Percentiles rank a stretch among this genome's conserved stretches.
Conservation (phyloP, 37 sponge, comb jelly and placozoan genomes). For the Diacarnus erythraeanus region DNA sequence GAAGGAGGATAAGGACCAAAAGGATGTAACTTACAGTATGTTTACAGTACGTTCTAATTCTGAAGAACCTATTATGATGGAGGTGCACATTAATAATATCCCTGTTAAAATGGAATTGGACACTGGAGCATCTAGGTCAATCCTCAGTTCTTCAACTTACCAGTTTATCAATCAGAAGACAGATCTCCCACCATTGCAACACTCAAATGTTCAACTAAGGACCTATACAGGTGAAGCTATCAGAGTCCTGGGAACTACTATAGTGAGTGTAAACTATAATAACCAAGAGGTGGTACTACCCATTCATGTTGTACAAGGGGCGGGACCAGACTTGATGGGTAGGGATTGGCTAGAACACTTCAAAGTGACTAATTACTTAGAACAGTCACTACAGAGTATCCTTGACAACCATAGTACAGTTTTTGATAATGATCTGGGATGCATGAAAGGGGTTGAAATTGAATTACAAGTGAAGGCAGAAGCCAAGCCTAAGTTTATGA, state of each 20-base stretch:
- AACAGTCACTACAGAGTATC: neutral
- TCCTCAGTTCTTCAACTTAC: neutral
- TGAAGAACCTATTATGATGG: neutral
- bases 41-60: neutral
- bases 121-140: constrained; percentile 1
- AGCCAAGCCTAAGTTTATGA: constrained; percentile 17
- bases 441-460: constrained; percentile 3
- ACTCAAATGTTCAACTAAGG: neutral
- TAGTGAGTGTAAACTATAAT: neutral
- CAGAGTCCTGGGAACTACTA: neutral
- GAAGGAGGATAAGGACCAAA: neutral
- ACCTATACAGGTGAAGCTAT: constrained; percentile 22
- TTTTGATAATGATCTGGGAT: constrained; percentile 39
- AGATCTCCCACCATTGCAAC: neutral
- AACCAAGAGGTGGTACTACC: constrained; percentile 4
- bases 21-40: neutral
- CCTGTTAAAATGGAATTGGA: constrained; percentile 4
- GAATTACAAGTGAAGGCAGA: constrained; percentile 2
- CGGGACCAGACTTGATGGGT: constrained; percentile 45
- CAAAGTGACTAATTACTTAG: neutral
- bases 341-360: constrained; percentile 21
- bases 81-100: neutral
- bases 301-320: neutral
- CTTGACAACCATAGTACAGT: constrained; percentile 19
- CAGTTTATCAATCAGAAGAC: neutral